phyloP scores from a whole-genome alignment of 2,797 vertebrate species.

The Rhynchotus rufescens region DNA sequence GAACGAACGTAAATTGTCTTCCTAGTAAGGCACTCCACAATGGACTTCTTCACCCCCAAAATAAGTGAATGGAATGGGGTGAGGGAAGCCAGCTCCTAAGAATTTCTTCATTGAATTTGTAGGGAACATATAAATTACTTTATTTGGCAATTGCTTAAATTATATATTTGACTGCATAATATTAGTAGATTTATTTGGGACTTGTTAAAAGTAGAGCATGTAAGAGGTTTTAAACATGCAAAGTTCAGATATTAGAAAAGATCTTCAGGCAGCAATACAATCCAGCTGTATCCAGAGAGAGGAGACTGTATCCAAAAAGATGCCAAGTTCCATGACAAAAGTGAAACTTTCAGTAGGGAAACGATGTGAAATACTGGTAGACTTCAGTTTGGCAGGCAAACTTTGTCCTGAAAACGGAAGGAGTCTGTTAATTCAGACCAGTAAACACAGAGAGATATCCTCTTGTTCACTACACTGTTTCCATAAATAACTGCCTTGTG shows the following conservation, averaged over 20 bases:
- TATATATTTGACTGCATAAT: background rate
- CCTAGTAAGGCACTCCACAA: background rate
- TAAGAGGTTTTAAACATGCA: background rate
- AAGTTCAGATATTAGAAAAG: background rate
- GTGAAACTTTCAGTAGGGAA: background rate
- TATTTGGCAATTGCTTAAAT: background rate
- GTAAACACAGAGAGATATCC: background rate
- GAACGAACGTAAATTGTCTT: background rate
- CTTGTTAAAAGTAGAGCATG: background rate
- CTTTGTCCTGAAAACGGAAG: background rate
- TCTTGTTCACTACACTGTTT: background rate
- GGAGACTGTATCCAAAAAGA: background rate
- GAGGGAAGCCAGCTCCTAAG: background rate
- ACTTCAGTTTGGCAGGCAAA: background rate
- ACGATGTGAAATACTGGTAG: accelerated
- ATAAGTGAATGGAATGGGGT: background rate
- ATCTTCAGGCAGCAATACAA: background rate
- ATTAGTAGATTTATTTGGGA: background rate
- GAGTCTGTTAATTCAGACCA: background rate
- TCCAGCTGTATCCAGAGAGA: background rate
- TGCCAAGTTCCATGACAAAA: background rate
- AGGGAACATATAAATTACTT: background rate
- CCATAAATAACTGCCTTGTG: background rate
- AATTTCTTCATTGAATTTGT: background rate
- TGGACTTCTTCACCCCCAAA: background rate